Evolutionary conservation across 1,140 invertebrate genomes (phyloP), one percentile per base, ranked within the genome.

Genomic region (Cydia amplana): DNA sequence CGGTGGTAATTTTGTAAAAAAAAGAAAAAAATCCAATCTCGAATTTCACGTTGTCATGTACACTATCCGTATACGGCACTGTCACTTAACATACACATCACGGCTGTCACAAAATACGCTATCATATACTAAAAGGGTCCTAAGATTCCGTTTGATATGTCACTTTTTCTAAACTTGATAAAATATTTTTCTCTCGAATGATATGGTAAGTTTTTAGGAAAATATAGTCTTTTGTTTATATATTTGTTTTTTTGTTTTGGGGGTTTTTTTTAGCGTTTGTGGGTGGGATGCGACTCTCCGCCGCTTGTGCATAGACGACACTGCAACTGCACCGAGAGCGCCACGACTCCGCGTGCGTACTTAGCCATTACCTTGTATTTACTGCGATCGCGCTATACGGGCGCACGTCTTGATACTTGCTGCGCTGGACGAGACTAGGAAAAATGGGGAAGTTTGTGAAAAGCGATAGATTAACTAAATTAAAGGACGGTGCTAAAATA

Each of bases 321-420:
- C 88, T 93, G 91, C 90, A 93, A 85, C 79, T 86, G 79, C 81
- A 82, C 86, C 86, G 86, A 88, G 86, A 85, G 83, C 85, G 85
- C 86, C 87, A 87, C 91, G 91, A 91, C 86, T 84, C 87, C 81
- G 90, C 90, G 88, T 89, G 90, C 91, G 90, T 93, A 93, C 91
- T 93, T 93, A 93, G 87, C 91, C 89, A 93, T 93, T 93, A 91
- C 91, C 91, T 93, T 91, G 91, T 91, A 91, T 93, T 91, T 93
- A 91, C 90, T 93, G 90, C 87, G 85, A 83, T 79, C 84, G 82
- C 74, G 72, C 77, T 77, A 32, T 70, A 67, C 78, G 79, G 79
- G 77, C 73, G 74, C 46, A 73, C 81, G 40, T 87, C 87, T 91
- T 91, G 90, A 87, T 91, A 87, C 86, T 91, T 79, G 78, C n/a